Percentiles rank a stretch among this genome's conserved stretches.
Conservation (phyloP, 2,797 vertebrate species). For the Pseudopleuronectes americanus region DNA sequence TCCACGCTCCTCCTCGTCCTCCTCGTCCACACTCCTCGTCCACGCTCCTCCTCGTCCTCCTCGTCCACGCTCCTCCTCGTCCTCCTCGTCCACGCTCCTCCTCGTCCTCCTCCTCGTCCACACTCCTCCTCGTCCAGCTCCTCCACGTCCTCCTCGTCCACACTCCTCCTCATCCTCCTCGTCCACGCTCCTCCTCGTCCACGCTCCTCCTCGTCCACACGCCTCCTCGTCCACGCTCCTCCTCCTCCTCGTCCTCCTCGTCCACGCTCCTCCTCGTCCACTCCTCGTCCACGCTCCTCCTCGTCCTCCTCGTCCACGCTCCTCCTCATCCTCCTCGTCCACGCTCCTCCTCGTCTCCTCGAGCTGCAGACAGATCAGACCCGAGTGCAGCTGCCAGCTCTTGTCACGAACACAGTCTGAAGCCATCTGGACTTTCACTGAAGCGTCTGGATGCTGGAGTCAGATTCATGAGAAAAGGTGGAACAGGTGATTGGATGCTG, state of each 20-base stretch:
- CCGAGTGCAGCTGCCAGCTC: neutral
- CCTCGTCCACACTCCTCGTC: no score
- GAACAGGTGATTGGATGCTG: no score
- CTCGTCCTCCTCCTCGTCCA: neutral
- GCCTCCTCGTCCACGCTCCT: neutral
- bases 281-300: no score
- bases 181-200: neutral
- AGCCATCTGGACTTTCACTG: conserved; percentile 5
- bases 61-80: conserved; percentile 2
- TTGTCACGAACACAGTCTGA: neutral
- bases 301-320: neutral
- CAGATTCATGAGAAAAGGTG: conserved; percentile 6
- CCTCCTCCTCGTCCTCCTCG: no score
- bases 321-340: conserved; percentile 4
- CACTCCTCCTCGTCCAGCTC: no score
- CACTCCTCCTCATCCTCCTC: neutral
- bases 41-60: neutral
- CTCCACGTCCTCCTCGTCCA: no score
- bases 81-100: conserved; percentile 9
- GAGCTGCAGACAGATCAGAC: neutral
- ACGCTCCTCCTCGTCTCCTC: neutral
- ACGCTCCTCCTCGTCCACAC: neutral
- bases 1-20: neutral
- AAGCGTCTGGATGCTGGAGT: conserved; percentile 7
- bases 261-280: no score